A percentile compares a stretch with the other conserved stretches of the same genome.
These are phyloP conservation scores for Drosophila quinaria DNA, from an alignment of 2,888 invertebrate genomes.

Conservation along the genomic window DNA sequence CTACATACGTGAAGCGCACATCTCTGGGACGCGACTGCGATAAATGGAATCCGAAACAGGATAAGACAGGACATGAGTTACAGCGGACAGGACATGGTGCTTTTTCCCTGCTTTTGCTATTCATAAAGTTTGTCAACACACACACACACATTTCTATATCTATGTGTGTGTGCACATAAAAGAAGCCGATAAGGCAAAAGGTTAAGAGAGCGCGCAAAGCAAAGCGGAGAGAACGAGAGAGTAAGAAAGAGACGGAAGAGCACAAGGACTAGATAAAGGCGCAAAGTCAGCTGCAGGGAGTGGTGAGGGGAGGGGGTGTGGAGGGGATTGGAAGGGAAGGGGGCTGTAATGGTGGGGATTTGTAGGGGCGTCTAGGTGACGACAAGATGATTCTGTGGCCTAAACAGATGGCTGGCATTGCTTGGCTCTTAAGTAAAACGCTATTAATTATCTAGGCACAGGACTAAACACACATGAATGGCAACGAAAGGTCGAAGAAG, in stretches of 20 bases:
- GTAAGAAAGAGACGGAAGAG: neutral
- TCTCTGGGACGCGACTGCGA: conserved; percentile 18
- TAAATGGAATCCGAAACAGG: conserved; percentile 21
- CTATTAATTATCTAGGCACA: conserved; percentile 75
- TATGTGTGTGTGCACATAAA: conserved; percentile 27
- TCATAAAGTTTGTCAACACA: conserved; percentile 68
- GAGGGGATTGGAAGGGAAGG: neutral
- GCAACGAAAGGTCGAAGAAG: neutral
- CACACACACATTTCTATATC: conserved; percentile 14
- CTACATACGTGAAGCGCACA: conserved; percentile 3
- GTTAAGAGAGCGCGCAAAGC: conserved; percentile 61
- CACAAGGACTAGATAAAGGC: conserved; percentile 14
- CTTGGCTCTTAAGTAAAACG: conserved; percentile 79
- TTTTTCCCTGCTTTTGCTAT: conserved; percentile 8
- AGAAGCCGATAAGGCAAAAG: conserved; percentile 71
- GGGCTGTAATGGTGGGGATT: no score
- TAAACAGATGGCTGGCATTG: conserved; percentile 72
- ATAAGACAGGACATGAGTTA: conserved; percentile 27
- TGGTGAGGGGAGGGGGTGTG: neutral
- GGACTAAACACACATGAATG: conserved; percentile 32
- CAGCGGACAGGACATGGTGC: conserved; percentile 17
- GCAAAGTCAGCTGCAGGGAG: conserved; percentile 8
- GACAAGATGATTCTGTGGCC: conserved; percentile 55
- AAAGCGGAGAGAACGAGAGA: neutral
- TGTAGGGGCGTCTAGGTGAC: conserved; percentile 33